Evolutionary conservation across 2,797 vertebrate genomes (phyloP).

Genomic region (Anabas testudineus): DNA sequence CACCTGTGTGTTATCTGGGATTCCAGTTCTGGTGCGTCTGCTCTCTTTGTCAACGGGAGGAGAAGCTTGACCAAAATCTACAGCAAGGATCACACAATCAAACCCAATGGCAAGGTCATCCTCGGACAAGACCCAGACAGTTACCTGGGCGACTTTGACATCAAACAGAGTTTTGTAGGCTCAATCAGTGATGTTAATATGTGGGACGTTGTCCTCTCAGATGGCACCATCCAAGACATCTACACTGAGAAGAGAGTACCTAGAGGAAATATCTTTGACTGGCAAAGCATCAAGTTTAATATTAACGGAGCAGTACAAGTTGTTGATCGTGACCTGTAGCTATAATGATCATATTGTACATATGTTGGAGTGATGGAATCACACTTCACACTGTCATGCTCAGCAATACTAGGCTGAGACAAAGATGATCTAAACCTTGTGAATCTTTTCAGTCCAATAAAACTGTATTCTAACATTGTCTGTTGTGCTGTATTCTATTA

Average conservation of each 20-base stretch:
- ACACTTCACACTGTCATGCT: no score
- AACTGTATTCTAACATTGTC: no score
- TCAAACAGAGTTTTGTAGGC: slow-evolving; percentile 61
- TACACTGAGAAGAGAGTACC: fast-evolving
- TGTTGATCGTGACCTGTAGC: not conserved
- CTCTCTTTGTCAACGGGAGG: slow-evolving; percentile 54
- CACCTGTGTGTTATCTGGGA: slow-evolving; percentile 77
- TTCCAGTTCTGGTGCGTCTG: slow-evolving; percentile 31
- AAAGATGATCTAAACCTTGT: no score
- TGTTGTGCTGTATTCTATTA: no score
- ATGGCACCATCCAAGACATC: fast-evolving
- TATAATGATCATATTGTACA: not conserved
- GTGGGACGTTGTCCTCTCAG: slow-evolving; percentile 57
- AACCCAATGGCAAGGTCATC: not conserved
- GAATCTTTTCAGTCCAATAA: no score
- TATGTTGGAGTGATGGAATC: not conserved
- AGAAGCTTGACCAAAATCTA: slow-evolving; percentile 62
- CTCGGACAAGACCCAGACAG: slow-evolving; percentile 73
- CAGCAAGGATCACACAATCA: slow-evolving; percentile 45
- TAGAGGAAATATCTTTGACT: slow-evolving; percentile 34
- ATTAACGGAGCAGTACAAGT: fast-evolving
- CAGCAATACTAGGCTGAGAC: no score
- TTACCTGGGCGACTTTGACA: slow-evolving; percentile 2
- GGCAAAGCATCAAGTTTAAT: slow-evolving; percentile 1
- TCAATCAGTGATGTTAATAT: slow-evolving; percentile 69